These are phyloP conservation scores for Marmota flaviventris DNA, from an alignment of 2,113 vertebrate genomes.

Conservation along the genomic window DNA sequence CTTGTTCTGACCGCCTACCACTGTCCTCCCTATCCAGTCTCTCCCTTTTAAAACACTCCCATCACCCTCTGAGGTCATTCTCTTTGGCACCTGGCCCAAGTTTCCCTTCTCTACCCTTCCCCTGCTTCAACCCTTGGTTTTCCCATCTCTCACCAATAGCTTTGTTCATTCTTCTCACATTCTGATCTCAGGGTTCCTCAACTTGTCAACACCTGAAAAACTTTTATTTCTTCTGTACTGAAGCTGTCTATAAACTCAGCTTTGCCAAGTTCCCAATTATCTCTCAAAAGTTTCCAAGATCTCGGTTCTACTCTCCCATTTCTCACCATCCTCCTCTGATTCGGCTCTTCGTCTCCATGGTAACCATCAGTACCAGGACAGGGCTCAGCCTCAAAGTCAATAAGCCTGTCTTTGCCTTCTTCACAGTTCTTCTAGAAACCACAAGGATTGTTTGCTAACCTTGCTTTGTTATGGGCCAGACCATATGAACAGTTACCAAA, in stretches of 20 bases:
- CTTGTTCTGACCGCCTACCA: not conserved
- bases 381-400: not conserved
- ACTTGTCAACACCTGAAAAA: not conserved
- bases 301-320: not conserved
- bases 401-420: not conserved
- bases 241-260: not conserved
- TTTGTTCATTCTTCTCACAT: not conserved
- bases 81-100: not conserved
- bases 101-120: not conserved
- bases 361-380: not conserved
- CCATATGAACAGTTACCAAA: too few species aligned
- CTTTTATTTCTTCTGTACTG: not conserved
- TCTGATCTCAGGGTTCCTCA: not conserved
- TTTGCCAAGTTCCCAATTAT: not conserved
- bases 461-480: too few species aligned
- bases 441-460: not conserved
- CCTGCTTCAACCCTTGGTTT: not conserved
- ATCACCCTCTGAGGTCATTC: not conserved
- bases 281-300: not conserved
- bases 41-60: not conserved
- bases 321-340: not conserved
- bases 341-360: not conserved
- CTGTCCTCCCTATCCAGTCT: not conserved
- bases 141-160: not conserved
- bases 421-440: not conserved